phyloP scores from a whole-genome alignment of 2,888 invertebrate species.

The Apodemia duryi region DNA sequence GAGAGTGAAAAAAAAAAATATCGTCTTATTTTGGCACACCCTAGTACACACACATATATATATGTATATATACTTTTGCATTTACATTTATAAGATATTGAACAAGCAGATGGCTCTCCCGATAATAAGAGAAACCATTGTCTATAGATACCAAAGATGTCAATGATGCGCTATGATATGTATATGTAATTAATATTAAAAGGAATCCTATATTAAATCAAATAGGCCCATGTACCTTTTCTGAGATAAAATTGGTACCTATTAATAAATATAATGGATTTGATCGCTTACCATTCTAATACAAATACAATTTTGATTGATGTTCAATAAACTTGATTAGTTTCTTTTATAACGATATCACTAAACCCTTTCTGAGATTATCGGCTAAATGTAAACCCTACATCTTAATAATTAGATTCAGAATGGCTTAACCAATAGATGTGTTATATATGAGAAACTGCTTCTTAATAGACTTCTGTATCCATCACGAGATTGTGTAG shows the following conservation, averaged over 20 bases:
- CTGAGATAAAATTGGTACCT: neutral
- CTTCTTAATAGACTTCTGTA: conserved; percentile 8
- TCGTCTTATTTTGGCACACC: no score
- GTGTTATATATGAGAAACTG: conserved; percentile 4
- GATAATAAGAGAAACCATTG: no score
- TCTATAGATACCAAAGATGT: no score
- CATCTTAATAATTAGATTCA: neutral
- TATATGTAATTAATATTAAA: no score
- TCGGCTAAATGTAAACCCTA: neutral
- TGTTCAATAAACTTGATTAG: conserved; percentile 24
- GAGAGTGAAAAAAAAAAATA: no score
- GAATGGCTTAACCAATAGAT: neutral
- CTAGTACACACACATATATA: no score
- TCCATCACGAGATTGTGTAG: conserved; percentile 7
- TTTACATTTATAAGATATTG: no score
- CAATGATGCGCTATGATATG: no score
- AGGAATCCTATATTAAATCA: no score
- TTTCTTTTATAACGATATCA: conserved; percentile 23
- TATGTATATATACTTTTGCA: no score
- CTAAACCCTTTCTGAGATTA: conserved; percentile 24
- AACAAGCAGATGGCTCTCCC: no score
- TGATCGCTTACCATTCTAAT: conserved; percentile 18
- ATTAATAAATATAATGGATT: conserved; percentile 1
- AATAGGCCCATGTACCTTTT: neutral
- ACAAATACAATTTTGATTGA: conserved; percentile 26